A percentile compares a stretch with the other conserved stretches of the same genome.
phyloP scores from a whole-genome alignment of 2,888 invertebrate genomes.

The Aspidiotus destructor region DNA sequence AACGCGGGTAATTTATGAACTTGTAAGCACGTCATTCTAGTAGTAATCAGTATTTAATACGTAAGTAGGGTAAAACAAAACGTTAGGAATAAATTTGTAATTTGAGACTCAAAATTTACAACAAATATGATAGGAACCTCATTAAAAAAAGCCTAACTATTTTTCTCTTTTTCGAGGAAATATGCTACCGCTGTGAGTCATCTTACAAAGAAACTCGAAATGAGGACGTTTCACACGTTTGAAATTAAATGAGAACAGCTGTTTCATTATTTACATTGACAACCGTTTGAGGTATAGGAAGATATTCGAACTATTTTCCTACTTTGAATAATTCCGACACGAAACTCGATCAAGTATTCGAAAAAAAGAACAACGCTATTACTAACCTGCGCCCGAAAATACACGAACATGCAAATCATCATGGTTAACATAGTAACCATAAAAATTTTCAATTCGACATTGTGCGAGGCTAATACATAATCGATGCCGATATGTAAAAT shows the following conservation, averaged over 20 bases:
- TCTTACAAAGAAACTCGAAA: no score
- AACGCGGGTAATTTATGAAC: no score
- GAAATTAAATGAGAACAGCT: no score
- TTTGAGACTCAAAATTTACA: background rate
- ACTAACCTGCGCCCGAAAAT: constrained; percentile 37
- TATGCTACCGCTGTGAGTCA: background rate
- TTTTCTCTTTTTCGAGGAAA: background rate
- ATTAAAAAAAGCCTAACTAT: no score
- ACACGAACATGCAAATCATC: constrained; percentile 37
- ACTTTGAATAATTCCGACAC: no score
- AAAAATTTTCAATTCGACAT: constrained; percentile 36
- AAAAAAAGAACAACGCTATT: no score
- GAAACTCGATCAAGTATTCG: no score
- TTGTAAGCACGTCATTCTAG: no score
- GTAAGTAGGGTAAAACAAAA: background rate
- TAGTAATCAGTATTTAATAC: constrained; percentile 1
- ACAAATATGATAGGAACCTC: background rate
- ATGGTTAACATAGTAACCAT: constrained; percentile 36
- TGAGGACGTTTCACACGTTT: no score
- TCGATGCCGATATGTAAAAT: constrained; percentile 11
- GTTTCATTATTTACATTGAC: no score
- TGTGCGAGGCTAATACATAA: constrained; percentile 25
- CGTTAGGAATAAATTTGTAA: background rate
- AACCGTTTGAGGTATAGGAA: no score
- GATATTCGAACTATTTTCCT: no score